Base-by-base conservation (phyloP, 2,113 vertebrate species). In the Psephotus haematonotus region DNA sequence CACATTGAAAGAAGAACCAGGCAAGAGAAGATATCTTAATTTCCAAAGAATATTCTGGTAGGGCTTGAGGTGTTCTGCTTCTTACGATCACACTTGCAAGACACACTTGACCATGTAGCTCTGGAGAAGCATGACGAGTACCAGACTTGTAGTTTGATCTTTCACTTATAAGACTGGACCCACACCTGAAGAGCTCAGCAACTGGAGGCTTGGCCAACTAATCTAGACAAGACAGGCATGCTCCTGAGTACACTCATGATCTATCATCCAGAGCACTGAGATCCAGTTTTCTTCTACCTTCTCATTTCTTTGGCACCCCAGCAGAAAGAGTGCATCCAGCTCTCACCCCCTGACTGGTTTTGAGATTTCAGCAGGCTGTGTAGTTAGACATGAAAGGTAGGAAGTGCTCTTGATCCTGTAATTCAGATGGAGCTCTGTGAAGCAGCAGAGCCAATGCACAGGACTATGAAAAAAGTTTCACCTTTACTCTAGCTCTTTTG, bases 141-240 rank as follows among this genome's bases (percentile, higher is more conserved):
- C 33, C 39, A 90, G 57, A 28, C 13, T 17, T 20, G 25, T 8
- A 7, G 13, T 65, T 60, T 49, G 46, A 39, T 46, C 41, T 82
- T 69, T 76, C 57, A 22, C 19, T 75, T 39, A 2, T 0, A 20
- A 39, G 25, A 17, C 0, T 68, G 28, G 20, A 53, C 10, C 23
- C 53, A 35, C 11, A 27, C 3, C 64, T 70, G 55, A 59, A 53
- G 53, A 59, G n/a, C 13, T 77, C 71, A 59, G 31, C 41, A 69
- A 31, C 31, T 88, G 85, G 6, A 65, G 44, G 29, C 13, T 70
- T 74, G 76, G 71, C 31, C 70, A 82, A 11, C 41, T 35, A 8
- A 72, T 14, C 65, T 47, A 46, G 24, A 39, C 0, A 0, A 68
- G 52, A 60, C 39, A 83, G 71, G 5, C 1, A 0, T 60, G n/a